A percentile compares a stretch with the other conserved stretches of the same genome.
Evolutionary conservation across 2,888 invertebrate genomes (phyloP).

Genomic region (Dasysyrphus tricinctus): DNA sequence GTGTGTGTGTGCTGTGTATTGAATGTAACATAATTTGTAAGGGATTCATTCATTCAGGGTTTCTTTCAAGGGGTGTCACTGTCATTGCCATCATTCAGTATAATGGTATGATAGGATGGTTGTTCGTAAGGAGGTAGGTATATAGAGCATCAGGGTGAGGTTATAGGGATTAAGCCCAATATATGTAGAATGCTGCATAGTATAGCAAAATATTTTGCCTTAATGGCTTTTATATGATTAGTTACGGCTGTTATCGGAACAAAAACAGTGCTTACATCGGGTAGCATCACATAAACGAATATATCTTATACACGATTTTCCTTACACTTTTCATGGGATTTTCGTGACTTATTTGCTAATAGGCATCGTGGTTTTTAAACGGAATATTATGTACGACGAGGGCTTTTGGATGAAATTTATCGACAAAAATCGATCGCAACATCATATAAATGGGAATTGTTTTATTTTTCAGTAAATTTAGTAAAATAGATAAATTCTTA

Average conservation of each 20-base stretch:
- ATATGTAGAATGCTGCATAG: neutral
- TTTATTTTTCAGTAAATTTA: too few species aligned
- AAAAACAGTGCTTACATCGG: constrained; percentile 28
- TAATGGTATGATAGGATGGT: constrained; percentile 11
- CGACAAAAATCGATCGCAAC: neutral
- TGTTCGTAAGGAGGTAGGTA: neutral
- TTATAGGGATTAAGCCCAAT: neutral
- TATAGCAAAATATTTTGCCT: constrained; percentile 45
- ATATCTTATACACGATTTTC: constrained; percentile 39
- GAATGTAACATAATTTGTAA: constrained; percentile 64
- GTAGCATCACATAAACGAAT: too few species aligned
- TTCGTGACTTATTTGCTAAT: constrained; percentile 26
- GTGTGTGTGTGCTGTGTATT: constrained; percentile 32
- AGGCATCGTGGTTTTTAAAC: constrained; percentile 17
- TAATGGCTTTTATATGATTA: constrained; percentile 65
- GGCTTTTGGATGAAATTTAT: neutral
- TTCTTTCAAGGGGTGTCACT: constrained; percentile 30
- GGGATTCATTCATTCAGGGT: constrained; percentile 32
- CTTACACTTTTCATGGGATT: constrained; percentile 48
- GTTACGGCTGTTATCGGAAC: constrained; percentile 60
- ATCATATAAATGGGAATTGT: too few species aligned
- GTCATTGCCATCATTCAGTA: constrained; percentile 4
- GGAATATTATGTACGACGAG: neutral
- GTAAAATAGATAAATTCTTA: too few species aligned
- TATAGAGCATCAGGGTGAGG: neutral